Evolutionary conservation across 2,113 vertebrate genomes (phyloP).

Genomic region (Zapus hudsonius): DNA sequence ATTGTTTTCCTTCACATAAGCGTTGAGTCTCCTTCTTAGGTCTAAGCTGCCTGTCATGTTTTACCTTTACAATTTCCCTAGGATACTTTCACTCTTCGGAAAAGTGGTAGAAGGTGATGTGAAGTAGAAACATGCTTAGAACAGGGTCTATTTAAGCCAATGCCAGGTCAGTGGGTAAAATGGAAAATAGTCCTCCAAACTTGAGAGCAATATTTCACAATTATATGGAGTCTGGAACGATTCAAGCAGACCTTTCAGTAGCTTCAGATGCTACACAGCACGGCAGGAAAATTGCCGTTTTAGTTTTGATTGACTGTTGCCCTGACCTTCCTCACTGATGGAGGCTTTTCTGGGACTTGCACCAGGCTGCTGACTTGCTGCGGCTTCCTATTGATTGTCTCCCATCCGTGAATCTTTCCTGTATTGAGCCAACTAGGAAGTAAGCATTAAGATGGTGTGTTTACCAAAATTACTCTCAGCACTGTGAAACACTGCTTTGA

Average conservation of each 20-base stretch:
- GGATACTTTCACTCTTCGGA: not conserved
- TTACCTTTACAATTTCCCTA: not conserved
- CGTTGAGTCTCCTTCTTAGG: not conserved
- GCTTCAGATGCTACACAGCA: not conserved
- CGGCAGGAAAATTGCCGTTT: slow-evolving; percentile 25
- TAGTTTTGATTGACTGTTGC: slow-evolving; percentile 45
- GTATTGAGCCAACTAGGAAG: slow-evolving; percentile 63
- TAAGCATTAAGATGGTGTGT: slow-evolving; percentile 47
- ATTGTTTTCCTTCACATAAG: not conserved
- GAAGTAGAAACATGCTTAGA: not conserved
- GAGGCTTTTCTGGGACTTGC: slow-evolving; percentile 25
- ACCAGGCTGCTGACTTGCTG: not conserved
- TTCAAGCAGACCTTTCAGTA: not conserved
- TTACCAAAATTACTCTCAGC: slow-evolving; percentile 68
- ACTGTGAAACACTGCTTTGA: slow-evolving; percentile 56
- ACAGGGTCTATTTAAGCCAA: not conserved
- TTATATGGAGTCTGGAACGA: not conserved
- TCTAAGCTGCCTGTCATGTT: not conserved
- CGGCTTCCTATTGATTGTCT: slow-evolving; percentile 70
- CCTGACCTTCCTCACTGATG: slow-evolving; percentile 40
- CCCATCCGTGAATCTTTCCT: slow-evolving; percentile 50
- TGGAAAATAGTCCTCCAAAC: not conserved
- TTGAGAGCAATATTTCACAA: slow-evolving; percentile 8
- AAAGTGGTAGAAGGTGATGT: not conserved
- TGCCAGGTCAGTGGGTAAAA: not conserved